phyloP scores from a whole-genome alignment of 2,888 invertebrate genomes.

The Calliphora vomitoria region DNA sequence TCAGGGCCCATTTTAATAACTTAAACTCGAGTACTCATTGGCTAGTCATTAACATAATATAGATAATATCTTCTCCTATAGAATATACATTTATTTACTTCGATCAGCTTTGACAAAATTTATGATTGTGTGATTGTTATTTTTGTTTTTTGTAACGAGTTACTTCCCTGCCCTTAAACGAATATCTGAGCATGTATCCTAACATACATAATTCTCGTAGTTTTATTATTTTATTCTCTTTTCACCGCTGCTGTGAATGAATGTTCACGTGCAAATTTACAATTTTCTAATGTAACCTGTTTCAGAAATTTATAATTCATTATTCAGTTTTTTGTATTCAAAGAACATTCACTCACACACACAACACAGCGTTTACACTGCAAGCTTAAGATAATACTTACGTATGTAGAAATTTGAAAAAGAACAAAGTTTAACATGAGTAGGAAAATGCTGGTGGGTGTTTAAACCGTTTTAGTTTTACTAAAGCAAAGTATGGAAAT shows the following conservation, averaged over 20 bases:
- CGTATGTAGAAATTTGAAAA: background rate
- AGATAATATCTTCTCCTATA: too few species aligned
- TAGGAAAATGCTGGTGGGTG: slow-evolving; percentile 50
- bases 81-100: too few species aligned
- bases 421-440: slow-evolving; percentile 29
- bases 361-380: background rate
- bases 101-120: too few species aligned
- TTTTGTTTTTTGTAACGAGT: background rate
- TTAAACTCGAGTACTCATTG: too few species aligned
- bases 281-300: slow-evolving; percentile 61
- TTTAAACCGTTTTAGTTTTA: slow-evolving; percentile 32
- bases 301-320: slow-evolving; percentile 63
- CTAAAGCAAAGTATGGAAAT: background rate
- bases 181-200: background rate
- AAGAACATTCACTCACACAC: slow-evolving; percentile 5
- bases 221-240: slow-evolving; percentile 15
- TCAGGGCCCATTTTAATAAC: too few species aligned
- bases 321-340: slow-evolving; percentile 15
- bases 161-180: background rate
- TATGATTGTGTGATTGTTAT: too few species aligned
- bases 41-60: too few species aligned
- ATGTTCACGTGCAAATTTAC: slow-evolving; percentile 56
- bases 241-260: slow-evolving; percentile 26
- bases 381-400: background rate
- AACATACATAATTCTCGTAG: background rate